A percentile compares a stretch with the other conserved stretches of the same genome.
These are phyloP conservation scores for Drosophila nigromelanica DNA, from an alignment of 1,140 invertebrate species.

Conservation along the genomic window DNA sequence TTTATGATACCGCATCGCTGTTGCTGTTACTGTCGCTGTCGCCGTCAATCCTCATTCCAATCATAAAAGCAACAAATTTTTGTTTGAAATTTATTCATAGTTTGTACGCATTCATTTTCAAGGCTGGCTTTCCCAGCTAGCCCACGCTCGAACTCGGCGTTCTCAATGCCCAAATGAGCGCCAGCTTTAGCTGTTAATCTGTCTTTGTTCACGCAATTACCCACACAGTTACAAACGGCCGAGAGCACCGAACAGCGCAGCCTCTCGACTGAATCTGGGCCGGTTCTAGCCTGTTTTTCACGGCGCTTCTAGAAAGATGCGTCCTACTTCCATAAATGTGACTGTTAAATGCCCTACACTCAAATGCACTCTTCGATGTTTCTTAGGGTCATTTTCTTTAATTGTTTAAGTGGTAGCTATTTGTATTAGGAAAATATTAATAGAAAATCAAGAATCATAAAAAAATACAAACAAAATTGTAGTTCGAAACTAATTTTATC, in stretches of 20 bases:
- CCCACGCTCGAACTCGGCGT: slow-evolving; percentile 3
- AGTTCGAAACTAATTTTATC: too few species aligned
- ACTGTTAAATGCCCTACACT: slow-evolving; percentile 28
- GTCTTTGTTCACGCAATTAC: slow-evolving; percentile 70
- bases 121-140: slow-evolving; percentile 65
- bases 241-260: slow-evolving; percentile 19
- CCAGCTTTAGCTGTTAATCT: slow-evolving; percentile 75
- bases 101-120: slow-evolving; percentile 68
- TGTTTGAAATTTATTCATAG: slow-evolving; percentile 69
- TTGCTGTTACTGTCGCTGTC: background rate
- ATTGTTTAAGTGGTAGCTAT: too few species aligned
- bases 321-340: slow-evolving; percentile 10
- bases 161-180: slow-evolving; percentile 53
- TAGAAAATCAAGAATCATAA: too few species aligned
- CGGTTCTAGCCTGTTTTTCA: slow-evolving; percentile 23
- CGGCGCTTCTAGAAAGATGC: slow-evolving; percentile 48
- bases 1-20: slow-evolving; percentile 43
- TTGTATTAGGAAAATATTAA: too few species aligned
- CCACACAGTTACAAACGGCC: slow-evolving; percentile 36
- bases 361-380: too few species aligned
- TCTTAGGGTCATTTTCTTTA: too few species aligned
- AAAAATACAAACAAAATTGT: too few species aligned
- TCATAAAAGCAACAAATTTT: slow-evolving; percentile 41
- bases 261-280: slow-evolving; percentile 18
- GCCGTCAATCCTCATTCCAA: slow-evolving; percentile 1